These are phyloP conservation scores for Chionoecetes opilio DNA, from an alignment of 1,140 invertebrate species.

Conservation along the genomic window DNA sequence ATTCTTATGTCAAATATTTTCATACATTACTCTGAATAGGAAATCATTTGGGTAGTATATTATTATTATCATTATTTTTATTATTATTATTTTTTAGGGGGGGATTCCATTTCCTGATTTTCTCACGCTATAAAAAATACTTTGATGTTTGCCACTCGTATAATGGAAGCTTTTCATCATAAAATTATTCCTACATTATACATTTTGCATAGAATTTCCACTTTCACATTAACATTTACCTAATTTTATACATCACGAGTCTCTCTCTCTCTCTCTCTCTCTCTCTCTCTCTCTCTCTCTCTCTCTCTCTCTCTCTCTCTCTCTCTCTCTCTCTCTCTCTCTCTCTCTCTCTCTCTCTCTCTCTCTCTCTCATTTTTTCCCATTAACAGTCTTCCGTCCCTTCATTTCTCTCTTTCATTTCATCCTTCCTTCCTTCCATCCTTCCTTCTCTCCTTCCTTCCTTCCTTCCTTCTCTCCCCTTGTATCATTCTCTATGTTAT, in stretches of 20 bases:
- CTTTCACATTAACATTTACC: background rate
- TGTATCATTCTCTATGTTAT: background rate
- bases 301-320: background rate
- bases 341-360: constrained; percentile 38
- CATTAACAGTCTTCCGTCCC: background rate
- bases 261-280: background rate
- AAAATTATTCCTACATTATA: no score
- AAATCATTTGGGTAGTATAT: no score
- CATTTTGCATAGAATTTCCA: background rate
- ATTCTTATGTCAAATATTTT: no score
- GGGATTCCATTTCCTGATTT: no score
- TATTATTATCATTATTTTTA: no score
- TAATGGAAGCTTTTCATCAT: no score
- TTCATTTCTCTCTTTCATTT: background rate
- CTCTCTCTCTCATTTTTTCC: background rate
- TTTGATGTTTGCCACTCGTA: no score
- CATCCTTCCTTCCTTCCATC: background rate
- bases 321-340: constrained; percentile 21
- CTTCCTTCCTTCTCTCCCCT: background rate
- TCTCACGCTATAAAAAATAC: no score
- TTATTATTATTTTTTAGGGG: no score
- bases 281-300: background rate
- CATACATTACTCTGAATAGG: no score
- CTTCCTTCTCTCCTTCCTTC: background rate
- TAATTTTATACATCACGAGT: background rate